Evolutionary conservation across 2,797 vertebrate species (phyloP), one percentile per base, ranked within the genome.

Genomic region (Bryconaethiops microstoma): DNA sequence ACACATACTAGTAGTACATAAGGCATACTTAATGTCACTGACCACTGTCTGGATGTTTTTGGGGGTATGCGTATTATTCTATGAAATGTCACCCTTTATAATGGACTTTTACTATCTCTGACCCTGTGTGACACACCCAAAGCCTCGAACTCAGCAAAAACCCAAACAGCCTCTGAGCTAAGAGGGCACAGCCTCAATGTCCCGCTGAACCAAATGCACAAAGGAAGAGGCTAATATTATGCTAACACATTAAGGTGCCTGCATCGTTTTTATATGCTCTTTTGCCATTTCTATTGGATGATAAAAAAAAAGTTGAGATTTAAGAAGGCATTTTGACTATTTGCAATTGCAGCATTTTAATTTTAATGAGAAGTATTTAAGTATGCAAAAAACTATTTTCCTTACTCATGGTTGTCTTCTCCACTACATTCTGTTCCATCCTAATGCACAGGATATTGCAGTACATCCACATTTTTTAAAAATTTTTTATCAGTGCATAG

Each of bases 31-130:
- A 64, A 29, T 39, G 60, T 29, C n/a, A 17, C 2, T 29, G 71
- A 65, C 50, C 48, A 60, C 75, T 21, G 25, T 82, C 67, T 70
- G 67, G 67, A 50, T 70, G 45, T 48, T 70, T 70, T 23, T 10
- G 50, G 45, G 21, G 67, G 39, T 4, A 50, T 23, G 67, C 35
- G 21, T 54, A 16, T 71, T 54, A 19, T 35, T 71, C 69, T 71
- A 29, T 71, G 7, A 71, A 71, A 52, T 54, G 54, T 71, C 23
- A 54, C 8, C 48, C 21, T 5, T 25, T 71, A 29, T 71, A 71
- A 54, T 52, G 5, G 52, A 69, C 54, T 70, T 69, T 78, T 40
- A 71, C 23, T 52, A 59, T n/a, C 42, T 21, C 40, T 59, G 23
- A 17, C 23, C 69, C 7, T 52, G 25, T 25, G 45, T 7, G 48